phyloP scores from a whole-genome alignment of 2,797 vertebrate genomes.

The Tangara arthus region DNA sequence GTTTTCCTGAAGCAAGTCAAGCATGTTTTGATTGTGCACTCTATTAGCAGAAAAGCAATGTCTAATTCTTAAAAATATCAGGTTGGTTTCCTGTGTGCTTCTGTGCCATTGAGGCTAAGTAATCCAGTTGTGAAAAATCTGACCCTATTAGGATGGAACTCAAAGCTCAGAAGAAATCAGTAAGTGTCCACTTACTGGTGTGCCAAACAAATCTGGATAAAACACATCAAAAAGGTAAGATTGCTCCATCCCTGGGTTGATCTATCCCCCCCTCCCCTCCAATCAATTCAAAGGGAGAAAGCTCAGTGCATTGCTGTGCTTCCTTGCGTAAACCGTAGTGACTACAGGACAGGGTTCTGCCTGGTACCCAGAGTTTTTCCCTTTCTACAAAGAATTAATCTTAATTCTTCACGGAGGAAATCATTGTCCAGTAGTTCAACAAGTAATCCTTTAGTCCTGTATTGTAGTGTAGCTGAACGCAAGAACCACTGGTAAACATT shows the following conservation, averaged over 20 bases:
- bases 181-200: background rate
- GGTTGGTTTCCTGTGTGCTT: background rate
- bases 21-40: background rate
- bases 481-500: background rate
- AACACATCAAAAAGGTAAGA: background rate
- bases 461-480: background rate
- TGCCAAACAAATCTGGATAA: constrained; percentile 8
- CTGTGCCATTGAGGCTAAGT: background rate
- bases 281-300: background rate
- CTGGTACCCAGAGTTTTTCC: background rate
- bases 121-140: constrained; percentile 22
- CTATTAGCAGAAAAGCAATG: background rate
- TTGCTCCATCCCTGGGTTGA: background rate
- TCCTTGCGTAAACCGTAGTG: background rate
- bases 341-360: background rate
- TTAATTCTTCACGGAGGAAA: background rate
- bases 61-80: background rate
- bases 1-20: background rate
- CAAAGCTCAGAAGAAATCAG: background rate
- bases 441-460: background rate
- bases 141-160: background rate
- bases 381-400: background rate
- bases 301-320: background rate
- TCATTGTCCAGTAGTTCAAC: background rate
- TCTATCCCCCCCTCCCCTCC: background rate